Conservation (phyloP, 2,113 vertebrate genomes). For the Chlorocebus sabaeus region DNA sequence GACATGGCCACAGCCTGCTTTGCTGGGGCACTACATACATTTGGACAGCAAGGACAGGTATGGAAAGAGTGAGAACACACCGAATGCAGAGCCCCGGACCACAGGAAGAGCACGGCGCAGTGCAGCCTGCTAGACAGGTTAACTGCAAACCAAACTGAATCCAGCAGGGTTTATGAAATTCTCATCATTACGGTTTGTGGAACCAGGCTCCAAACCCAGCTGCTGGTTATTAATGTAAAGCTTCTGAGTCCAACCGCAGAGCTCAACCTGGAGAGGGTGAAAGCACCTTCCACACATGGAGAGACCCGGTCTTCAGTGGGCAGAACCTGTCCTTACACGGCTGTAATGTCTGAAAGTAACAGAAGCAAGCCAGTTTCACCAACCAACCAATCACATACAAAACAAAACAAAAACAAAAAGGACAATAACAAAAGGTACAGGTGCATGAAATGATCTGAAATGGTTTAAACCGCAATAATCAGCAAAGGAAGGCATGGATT, state of each 20-base stretch:
- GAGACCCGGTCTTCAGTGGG: neutral
- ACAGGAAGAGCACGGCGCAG: neutral
- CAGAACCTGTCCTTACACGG: rapidly evolving
- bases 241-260: neutral
- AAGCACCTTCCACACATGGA: rapidly evolving
- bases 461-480: neutral
- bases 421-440: neutral
- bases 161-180: neutral
- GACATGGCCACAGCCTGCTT: neutral
- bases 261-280: neutral
- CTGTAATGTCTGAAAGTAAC: neutral
- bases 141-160: too few relatives aligned
- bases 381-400: neutral
- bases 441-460: too few relatives aligned
- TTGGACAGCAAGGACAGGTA: rapidly evolving
- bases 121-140: too few relatives aligned
- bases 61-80: rapidly evolving
- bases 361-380: neutral
- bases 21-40: rapidly evolving
- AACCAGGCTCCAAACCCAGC: neutral
- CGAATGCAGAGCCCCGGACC: rapidly evolving
- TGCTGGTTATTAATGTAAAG: rapidly evolving
- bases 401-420: neutral
- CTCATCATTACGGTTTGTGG: rapidly evolving
- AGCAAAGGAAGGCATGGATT: neutral